Base-by-base conservation (phyloP, 37 sponge, comb jelly and placozoan genomes). In the Beroe ovata region DNA sequence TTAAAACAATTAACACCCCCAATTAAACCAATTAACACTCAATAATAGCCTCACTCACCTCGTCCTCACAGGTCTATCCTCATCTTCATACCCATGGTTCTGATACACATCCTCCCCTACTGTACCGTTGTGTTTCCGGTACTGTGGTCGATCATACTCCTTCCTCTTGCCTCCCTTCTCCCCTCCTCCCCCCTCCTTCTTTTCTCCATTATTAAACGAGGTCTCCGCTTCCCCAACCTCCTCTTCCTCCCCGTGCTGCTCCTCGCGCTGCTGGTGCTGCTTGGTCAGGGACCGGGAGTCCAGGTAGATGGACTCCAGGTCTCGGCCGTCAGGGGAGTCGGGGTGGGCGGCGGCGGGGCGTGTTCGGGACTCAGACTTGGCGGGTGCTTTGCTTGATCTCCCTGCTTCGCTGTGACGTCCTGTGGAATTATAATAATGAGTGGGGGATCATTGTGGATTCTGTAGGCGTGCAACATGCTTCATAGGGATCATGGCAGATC, bases 221-320 rank as follows among this genome's bases (percentile, higher is more conserved):
- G 54, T 47, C 54, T 47, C 54, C 11, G 54, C 54, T 47, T 47
- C 54, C 54, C 54, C 54, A 6, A 47, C 54, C 54, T 47, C 54
- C 54, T 47, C 54, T 11, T 47, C 54, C 54, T 47, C 54, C 11
- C 54, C 54, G 54, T 47, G 54, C 11, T 47, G 6, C 11, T 47
- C 11, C 54, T 47, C 54, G 11, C 6, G 54, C 11, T 6, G 54
- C 11, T 47, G 54, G 11, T 16, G 54, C 11, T 6, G 54, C 11
- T 47, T 6, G 11, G 6, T 47, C 11, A 47, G 54, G 54, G 54
- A 47, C 11, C 54, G 54, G 54, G 54, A 47, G 54, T 47, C 54
- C 54, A 47, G 54, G 54, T 47, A 47, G 54, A 47, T 47, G 54
- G 54, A 47, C 54, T 47, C 54, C 54, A 47, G 54, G 54, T 47